Base-by-base conservation (phyloP, 2,113 vertebrate species). In the Heliornis fulica region DNA sequence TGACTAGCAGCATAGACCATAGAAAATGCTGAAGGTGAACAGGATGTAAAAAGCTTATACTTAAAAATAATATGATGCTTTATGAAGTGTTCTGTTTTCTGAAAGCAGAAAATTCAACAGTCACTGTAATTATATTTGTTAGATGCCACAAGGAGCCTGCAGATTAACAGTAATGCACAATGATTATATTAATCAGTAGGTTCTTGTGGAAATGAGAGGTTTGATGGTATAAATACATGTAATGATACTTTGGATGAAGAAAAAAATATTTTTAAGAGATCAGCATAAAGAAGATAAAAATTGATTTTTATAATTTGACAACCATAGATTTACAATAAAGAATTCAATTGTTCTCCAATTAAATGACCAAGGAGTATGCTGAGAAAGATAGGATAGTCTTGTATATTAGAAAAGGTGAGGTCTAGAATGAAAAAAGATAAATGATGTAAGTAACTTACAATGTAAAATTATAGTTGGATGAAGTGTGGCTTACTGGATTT, bases 121-220 rank as follows among this genome's bases (percentile, higher is more conserved):
- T 64, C 65, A 32, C 4, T 46, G 23, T 94, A 83, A 80, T 91
- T 90, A 45, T 31, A 13, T 95, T 95, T 92, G 76, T 76, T 85
- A 87, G 63, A 65, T 89, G 57, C 45, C 74, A 20, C 20, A 69
- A 95, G 68, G 63, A 95, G 57, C 15, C 29, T 80, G 75, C 54
- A 56, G 78, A 53, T 85, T 90, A 94, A 45, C 43, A 87, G 2
- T 87, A 83, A 72, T 53, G 57, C 59, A 69, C 34, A 46, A 11
- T 80, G 74, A 91, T 96, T 93, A 46, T 54, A 70, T 95, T 86
- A 93, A 94, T 93, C 93, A 77, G 68, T 34, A 80, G 59, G 51
- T 41, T 86, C 13, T 83, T 71, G 28, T 83, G 54, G 71, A 93
- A 90, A 54, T 66, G 51, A 92, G 75, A 45, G 26, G 46, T 72